Evolutionary conservation across 1,140 invertebrate species (phyloP), one percentile per base, ranked within the genome.

Genomic region (Dendrolimus punctatus): DNA sequence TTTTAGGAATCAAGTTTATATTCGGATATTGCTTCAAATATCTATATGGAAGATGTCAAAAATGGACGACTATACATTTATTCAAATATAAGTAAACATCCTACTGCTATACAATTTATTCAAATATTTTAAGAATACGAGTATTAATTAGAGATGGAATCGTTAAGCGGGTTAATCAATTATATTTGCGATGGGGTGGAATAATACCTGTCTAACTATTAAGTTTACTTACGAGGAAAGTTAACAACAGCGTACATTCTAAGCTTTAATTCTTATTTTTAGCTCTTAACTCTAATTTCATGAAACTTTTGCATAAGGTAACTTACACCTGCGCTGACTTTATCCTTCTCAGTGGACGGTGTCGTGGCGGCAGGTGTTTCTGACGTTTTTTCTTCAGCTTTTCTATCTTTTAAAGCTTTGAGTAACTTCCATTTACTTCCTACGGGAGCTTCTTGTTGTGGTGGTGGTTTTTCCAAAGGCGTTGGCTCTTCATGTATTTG

Each of bases 351-450:
- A n/a, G 90, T 88, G 8, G 90, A 88, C 0, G 83, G 74, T 44
- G 90, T 88, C 42, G 91, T 90, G 39, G 90, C 91, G 60, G 91
- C 90, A 60, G 92, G 91, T 56, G 91, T 88, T 41, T 90, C 90
- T 46, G 87, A 88, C 60, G 87, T 90, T 79, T 93, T 95, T 64
- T 96, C 94, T 82, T 96, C 95, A 6, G 95, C 94, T 86, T 96
- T 96, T 53, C 93, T 89, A 73, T 96, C 95, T 76, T 96, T 96
- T 39, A 96, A 73, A 5, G 95, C 95, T 82, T 96, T 97, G 7
- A 96, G 79, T 10, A 96, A 85, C 76, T 96, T 96, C 95, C 95
- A 97, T 82, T 95, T 96, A 67, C 95, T 96, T 38, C 92, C 91
- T 46, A 90, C 88, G 39, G 90, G 90, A 49, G 90, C 87, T 64